These are phyloP conservation scores for Drosophila mayaguana DNA, from an alignment of 2,888 invertebrate genomes.

Conservation along the genomic window DNA sequence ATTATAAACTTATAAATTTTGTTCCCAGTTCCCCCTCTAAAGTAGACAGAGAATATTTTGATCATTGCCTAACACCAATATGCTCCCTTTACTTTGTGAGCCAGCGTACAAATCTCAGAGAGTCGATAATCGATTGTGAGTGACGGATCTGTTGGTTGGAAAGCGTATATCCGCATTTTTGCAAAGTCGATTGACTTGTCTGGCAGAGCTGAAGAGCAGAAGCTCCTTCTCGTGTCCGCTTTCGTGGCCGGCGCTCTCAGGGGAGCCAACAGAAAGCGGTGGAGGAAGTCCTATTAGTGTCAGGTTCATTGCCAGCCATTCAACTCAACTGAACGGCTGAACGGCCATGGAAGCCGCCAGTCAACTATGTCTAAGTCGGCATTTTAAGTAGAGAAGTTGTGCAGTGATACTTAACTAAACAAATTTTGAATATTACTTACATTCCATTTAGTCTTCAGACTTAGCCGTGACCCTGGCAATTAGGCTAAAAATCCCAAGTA, in stretches of 20 bases:
- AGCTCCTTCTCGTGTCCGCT: conserved; percentile 7
- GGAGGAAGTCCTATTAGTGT: conserved; percentile 82
- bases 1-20: no score
- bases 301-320: conserved; percentile 83
- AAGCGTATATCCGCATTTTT: conserved; percentile 10
- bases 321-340: conserved; percentile 35
- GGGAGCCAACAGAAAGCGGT: conserved; percentile 21
- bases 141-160: neutral
- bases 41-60: neutral
- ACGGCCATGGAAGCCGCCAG: neutral
- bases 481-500: neutral
- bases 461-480: neutral
- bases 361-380: neutral
- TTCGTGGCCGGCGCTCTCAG: neutral
- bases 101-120: neutral
- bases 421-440: neutral
- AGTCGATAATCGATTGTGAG: neutral
- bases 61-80: neutral
- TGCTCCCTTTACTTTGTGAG: neutral
- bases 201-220: neutral
- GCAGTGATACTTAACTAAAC: neutral
- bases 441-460: neutral
- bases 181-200: conserved; percentile 8
- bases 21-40: no score
- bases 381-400: conserved; percentile 4